A percentile compares a stretch with the other conserved stretches of the same genome.
Conservation (phyloP, 2,888 invertebrate species). For the Tachystola acroxantha region DNA sequence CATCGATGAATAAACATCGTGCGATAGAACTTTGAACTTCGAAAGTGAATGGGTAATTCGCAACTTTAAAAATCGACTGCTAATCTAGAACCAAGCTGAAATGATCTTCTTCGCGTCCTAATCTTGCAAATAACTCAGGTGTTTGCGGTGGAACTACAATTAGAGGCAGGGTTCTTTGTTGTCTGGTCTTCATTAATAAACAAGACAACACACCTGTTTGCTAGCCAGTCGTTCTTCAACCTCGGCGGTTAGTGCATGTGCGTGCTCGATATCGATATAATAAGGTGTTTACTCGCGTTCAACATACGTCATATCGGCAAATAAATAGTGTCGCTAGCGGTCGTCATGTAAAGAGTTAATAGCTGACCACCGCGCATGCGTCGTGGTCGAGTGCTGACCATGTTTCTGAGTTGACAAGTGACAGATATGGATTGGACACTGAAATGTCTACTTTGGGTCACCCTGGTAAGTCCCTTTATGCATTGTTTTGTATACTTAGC, state of each 20-base stretch:
- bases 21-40: slow-evolving; percentile 31
- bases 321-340: slow-evolving; percentile 32
- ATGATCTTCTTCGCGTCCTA: slow-evolving; percentile 9
- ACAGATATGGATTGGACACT: slow-evolving; percentile 46
- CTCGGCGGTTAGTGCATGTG: slow-evolving; percentile 32
- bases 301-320: slow-evolving; percentile 26
- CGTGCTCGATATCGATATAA: slow-evolving; percentile 27
- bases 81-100: slow-evolving; percentile 12
- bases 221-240: slow-evolving; percentile 31
- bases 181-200: slow-evolving; percentile 22
- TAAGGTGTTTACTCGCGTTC: slow-evolving; percentile 23
- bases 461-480: slow-evolving; percentile 49
- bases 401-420: slow-evolving; percentile 24
- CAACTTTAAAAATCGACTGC: slow-evolving; percentile 13
- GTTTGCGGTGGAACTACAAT: slow-evolving; percentile 10
- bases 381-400: slow-evolving; percentile 26
- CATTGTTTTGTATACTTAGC: too few relatives aligned
- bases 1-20: slow-evolving; percentile 9
- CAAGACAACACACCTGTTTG: slow-evolving; percentile 16
- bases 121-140: not conserved
- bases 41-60: slow-evolving; percentile 25
- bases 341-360: slow-evolving; percentile 39
- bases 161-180: slow-evolving; percentile 22
- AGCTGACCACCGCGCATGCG: slow-evolving; percentile 12
- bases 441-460: slow-evolving; percentile 38